These are phyloP conservation scores for Belonocnema kinseyi DNA, from an alignment of 1,140 invertebrate genomes.

Conservation along the genomic window DNA sequence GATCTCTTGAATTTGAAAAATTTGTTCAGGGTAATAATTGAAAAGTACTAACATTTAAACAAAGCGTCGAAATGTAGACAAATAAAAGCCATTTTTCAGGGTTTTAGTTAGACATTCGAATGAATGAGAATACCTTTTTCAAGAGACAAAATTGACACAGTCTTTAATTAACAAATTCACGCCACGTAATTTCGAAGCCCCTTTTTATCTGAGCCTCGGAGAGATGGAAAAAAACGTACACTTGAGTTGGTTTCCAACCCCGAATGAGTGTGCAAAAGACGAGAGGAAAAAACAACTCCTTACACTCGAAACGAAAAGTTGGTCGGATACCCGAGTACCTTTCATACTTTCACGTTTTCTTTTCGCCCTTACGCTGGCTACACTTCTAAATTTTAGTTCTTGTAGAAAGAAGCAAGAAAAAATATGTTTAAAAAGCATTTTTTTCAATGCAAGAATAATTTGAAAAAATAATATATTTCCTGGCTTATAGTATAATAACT, in stretches of 20 bases:
- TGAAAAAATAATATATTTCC: too few species aligned
- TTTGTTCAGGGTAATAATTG: too few species aligned
- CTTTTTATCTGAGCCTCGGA: not conserved
- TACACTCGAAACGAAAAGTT: conserved; percentile 20
- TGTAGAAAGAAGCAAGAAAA: not conserved
- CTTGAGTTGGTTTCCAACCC: conserved; percentile 5
- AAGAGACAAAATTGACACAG: conserved; percentile 13
- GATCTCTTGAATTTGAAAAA: too few species aligned
- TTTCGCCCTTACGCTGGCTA: conserved; percentile 3
- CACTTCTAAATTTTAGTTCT: conserved; percentile 14
- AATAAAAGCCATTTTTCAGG: not conserved
- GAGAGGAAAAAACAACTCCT: conserved; percentile 22
- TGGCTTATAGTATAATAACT: too few species aligned
- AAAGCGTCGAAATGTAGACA: not conserved
- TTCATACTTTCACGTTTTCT: not conserved
- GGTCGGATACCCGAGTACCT: conserved; percentile 22
- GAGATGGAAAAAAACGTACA: not conserved
- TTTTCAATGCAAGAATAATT: too few species aligned
- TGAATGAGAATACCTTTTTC: not conserved
- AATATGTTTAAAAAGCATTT: not conserved
- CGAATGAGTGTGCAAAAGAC: conserved; percentile 24
- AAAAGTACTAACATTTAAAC: not conserved
- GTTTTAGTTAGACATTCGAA: not conserved
- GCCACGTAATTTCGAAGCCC: conserved; percentile 22
- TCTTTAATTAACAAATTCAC: conserved; percentile 29